Evolutionary conservation across 2,113 vertebrate genomes (phyloP).

Genomic region (Ahaetulla prasina): DNA sequence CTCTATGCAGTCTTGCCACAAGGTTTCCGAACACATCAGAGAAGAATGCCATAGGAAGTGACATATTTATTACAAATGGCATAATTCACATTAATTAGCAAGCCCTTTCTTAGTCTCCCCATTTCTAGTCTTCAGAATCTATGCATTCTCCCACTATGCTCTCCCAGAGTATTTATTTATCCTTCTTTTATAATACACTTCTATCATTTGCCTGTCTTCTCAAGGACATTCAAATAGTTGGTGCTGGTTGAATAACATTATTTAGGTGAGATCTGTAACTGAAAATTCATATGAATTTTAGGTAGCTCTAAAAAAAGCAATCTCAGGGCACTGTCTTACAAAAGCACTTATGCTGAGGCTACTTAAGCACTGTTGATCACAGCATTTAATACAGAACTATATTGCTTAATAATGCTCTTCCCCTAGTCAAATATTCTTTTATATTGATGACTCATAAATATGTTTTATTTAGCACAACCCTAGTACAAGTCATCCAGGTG

Average conservation of each 20-base stretch:
- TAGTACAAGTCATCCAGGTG: neutral
- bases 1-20: neutral
- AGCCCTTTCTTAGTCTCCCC: neutral
- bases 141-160: neutral
- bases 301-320: neutral
- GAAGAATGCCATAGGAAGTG: neutral
- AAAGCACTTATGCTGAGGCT: neutral
- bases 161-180: neutral
- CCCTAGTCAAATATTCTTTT: neutral
- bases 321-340: neutral
- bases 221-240: neutral
- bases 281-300: neutral
- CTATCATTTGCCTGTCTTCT: neutral
- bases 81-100: neutral
- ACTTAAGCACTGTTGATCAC: neutral
- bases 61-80: neutral
- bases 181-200: neutral
- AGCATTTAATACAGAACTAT: neutral
- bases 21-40: neutral
- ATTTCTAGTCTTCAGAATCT: neutral
- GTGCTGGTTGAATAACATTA: neutral
- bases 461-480: neutral
- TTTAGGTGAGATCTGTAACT: neutral
- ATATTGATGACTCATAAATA: neutral
- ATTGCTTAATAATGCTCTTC: neutral